phyloP scores from a whole-genome alignment of 2,888 invertebrate species.

The Hydraecia micacea region DNA sequence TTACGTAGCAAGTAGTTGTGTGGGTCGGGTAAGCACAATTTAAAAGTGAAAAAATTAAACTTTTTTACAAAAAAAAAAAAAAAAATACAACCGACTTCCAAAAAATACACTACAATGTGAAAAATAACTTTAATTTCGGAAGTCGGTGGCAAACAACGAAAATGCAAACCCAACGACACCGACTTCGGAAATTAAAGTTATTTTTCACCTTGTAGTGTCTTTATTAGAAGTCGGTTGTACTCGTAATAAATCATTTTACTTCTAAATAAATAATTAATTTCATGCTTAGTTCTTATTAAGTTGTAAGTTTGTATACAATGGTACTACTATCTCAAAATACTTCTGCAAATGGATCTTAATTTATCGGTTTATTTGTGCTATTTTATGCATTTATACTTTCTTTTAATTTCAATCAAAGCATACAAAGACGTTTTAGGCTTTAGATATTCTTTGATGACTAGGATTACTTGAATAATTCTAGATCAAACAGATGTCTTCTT shows the following conservation, averaged over 20 bases:
- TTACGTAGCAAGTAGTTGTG: too few relatives aligned
- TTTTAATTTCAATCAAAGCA: conserved; percentile 27
- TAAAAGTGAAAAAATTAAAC: too few relatives aligned
- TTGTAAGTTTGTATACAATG: neutral
- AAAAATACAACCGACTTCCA: too few relatives aligned
- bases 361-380: conserved; percentile 8
- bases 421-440: conserved; percentile 4
- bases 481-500: neutral
- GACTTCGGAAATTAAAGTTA: too few relatives aligned
- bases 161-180: too few relatives aligned
- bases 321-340: neutral
- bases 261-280: neutral
- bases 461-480: conserved; percentile 1
- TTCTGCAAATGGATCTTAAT: conserved; percentile 5
- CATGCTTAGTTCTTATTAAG: neutral
- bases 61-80: too few relatives aligned
- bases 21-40: too few relatives aligned
- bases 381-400: neutral
- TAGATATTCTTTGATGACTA: conserved; percentile 11
- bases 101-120: too few relatives aligned
- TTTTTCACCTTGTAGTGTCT: too few relatives aligned
- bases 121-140: too few relatives aligned
- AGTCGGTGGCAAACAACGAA: too few relatives aligned
- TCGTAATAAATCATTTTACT: neutral
- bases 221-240: too few relatives aligned